Percentiles rank a stretch among this genome's conserved stretches.
Evolutionary conservation across 2,113 vertebrate species (phyloP).

Genomic region (Hymenochirus boettgeri): DNA sequence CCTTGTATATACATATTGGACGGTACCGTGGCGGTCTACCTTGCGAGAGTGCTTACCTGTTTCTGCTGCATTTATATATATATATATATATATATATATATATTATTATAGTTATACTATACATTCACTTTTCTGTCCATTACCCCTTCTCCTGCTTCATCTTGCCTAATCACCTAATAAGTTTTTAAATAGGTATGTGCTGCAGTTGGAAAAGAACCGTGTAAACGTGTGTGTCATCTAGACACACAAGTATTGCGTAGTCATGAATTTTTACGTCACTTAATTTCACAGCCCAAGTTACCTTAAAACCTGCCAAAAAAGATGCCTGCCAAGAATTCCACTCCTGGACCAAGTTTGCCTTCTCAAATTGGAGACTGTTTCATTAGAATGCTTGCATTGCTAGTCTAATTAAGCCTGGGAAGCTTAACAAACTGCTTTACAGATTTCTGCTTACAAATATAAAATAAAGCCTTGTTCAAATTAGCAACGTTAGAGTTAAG

Average conservation of each 20-base stretch:
- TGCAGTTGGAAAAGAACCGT: conserved; percentile 75
- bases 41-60: too few species aligned
- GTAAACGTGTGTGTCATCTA: conserved; percentile 81
- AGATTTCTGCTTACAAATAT: conserved; percentile 83
- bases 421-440: conserved; percentile 86
- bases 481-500: conserved; percentile 81
- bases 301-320: conserved; percentile 71
- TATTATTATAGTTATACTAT: too few species aligned
- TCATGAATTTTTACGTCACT: conserved; percentile 83
- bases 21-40: too few species aligned
- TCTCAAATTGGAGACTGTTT: conserved; percentile 67
- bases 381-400: conserved; percentile 86
- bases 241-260: conserved; percentile 75
- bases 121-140: too few species aligned
- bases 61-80: too few species aligned
- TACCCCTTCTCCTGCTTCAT: conserved; percentile 72
- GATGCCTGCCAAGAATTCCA: conserved; percentile 75
- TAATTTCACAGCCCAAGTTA: conserved; percentile 76
- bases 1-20: too few species aligned
- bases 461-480: conserved; percentile 94
- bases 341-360: conserved; percentile 64
- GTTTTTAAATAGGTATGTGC: conserved; percentile 79
- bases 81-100: too few species aligned
- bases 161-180: conserved; percentile 79
- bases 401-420: conserved; percentile 85